phyloP scores from a whole-genome alignment of 2,888 invertebrate species.

The Macrosoma leucophasiata region DNA sequence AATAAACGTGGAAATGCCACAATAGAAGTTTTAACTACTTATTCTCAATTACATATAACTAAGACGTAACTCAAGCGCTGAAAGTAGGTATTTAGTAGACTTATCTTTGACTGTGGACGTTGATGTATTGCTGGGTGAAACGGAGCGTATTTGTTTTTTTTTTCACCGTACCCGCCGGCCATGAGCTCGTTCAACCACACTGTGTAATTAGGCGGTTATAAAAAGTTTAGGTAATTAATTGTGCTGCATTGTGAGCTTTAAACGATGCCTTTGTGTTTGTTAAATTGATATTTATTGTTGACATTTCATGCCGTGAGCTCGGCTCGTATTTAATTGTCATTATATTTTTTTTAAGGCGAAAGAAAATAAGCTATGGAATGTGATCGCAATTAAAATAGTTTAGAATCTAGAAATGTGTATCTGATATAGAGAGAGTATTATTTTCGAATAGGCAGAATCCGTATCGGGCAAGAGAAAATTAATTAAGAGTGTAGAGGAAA shows the following conservation, averaged over 20 bases:
- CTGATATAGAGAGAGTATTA: background rate
- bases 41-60: slow-evolving; percentile 71
- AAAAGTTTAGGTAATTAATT: slow-evolving; percentile 68
- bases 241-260: slow-evolving; percentile 40
- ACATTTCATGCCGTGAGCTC: slow-evolving; percentile 56
- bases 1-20: slow-evolving; percentile 49
- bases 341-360: slow-evolving; percentile 3
- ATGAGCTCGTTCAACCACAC: slow-evolving; percentile 41
- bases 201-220: slow-evolving; percentile 62
- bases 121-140: slow-evolving; percentile 60
- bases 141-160: slow-evolving; percentile 40
- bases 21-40: slow-evolving; percentile 53
- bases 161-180: no score
- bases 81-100: slow-evolving; percentile 62
- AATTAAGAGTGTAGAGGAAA: no score
- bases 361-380: slow-evolving; percentile 14
- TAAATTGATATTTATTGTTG: slow-evolving; percentile 67
- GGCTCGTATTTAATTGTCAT: slow-evolving; percentile 40
- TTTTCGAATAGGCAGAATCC: no score
- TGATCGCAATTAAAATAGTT: slow-evolving; percentile 27
- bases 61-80: slow-evolving; percentile 66
- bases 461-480: no score
- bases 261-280: slow-evolving; percentile 39
- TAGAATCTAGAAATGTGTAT: background rate
- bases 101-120: slow-evolving; percentile 53